Evolutionary conservation across 1,140 invertebrate species (phyloP), one percentile per base, ranked within the genome.

Genomic region (Rhopalosiphum padi): DNA sequence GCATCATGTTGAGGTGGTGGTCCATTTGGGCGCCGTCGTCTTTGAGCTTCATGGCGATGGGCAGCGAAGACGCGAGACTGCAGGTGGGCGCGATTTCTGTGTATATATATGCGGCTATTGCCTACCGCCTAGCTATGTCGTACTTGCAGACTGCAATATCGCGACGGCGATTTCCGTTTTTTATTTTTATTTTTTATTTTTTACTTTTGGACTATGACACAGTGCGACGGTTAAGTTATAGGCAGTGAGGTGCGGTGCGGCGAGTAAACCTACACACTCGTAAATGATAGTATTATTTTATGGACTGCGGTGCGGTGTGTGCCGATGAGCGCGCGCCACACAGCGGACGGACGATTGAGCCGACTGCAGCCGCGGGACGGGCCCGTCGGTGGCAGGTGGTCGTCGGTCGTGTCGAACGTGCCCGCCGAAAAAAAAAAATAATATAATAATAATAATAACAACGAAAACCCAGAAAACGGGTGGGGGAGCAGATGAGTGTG

Each of bases 311-410:
- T 8, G 22, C 87, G 86, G 51, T 7, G 82, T 41, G 41, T 43
- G 82, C 48, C 46, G 91, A 35, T 77, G 30, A 37, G 82, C 77
- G 91, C 18, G 35, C 46, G 35, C 22, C 46, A 55, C 82, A 91
- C 90, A 6, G 86, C n/a, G 46, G 86, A 37, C 77, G 46, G 46
- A 92, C 91, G 91, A 85, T 85, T 85, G 35, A 83, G 30, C 77
- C 68, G 77, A 41, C 77, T 68, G 55, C 53, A 90, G 90, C 35
- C n/a, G 91, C 91, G 91, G 48, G 77, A 85, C 48, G 51, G 48
- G 30, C 43, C n/a, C 48, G 48, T 51, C 25, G 91, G n/a, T 43
- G 91, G 82, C 91, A 93, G 91, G 91, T 93, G 91, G 91, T 92
- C 91, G 35, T 77, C 55, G 77, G 83, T 85, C 46, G 91, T 35